These are phyloP conservation scores for Euglossa dilemma DNA, from an alignment of 1,140 invertebrate genomes.

Conservation along the genomic window DNA sequence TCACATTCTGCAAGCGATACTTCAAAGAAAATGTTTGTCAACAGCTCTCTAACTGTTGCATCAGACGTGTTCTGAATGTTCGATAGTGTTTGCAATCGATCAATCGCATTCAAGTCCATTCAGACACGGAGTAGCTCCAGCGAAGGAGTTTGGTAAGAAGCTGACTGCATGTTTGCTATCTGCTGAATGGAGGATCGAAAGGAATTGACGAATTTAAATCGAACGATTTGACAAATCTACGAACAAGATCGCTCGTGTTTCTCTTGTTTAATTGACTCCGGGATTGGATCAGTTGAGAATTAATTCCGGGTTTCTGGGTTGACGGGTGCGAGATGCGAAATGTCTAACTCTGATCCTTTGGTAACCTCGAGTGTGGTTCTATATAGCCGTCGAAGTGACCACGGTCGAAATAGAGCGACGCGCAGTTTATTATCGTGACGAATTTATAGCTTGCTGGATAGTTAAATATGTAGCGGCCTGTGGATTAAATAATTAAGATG, in stretches of 20 bases:
- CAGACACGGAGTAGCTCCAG: background rate
- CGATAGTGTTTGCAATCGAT: slow-evolving; percentile 40
- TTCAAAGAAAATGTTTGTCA: slow-evolving; percentile 45
- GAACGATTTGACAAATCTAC: background rate
- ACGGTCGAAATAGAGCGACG: background rate
- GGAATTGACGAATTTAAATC: background rate
- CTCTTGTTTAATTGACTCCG: too few relatives aligned
- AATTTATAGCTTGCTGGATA: background rate
- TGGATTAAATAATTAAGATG: background rate
- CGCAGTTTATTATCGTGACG: background rate
- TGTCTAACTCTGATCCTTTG: slow-evolving; percentile 1
- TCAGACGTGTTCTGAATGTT: slow-evolving; percentile 43
- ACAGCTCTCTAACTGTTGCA: slow-evolving; percentile 41
- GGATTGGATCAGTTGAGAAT: background rate
- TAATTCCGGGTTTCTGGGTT: too few relatives aligned
- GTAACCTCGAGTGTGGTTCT: background rate
- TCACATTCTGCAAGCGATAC: slow-evolving; percentile 11
- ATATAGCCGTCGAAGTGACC: background rate
- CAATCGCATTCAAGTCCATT: slow-evolving; percentile 1
- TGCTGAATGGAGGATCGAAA: background rate
- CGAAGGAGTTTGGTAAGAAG: background rate
- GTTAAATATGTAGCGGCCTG: background rate
- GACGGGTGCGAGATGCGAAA: background rate
- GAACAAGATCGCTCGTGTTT: background rate
- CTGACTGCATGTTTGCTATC: background rate